A percentile compares a stretch with the other conserved stretches of the same genome.
These are phyloP conservation scores for Drosophila dives DNA, from an alignment of 2,888 invertebrate species.

Conservation along the genomic window DNA sequence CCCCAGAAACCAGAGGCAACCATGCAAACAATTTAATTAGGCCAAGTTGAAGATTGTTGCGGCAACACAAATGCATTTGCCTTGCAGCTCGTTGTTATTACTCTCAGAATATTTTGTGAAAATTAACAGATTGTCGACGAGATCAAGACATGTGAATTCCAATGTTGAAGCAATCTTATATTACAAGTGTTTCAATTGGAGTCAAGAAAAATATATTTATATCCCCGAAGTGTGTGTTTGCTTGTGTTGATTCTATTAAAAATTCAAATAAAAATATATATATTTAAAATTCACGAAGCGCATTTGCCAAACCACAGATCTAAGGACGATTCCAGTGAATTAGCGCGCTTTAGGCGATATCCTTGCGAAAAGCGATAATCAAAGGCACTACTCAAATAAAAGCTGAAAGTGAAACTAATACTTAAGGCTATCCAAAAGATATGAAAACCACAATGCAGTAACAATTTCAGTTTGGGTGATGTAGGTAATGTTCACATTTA, in stretches of 20 bases:
- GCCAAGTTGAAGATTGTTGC: background rate
- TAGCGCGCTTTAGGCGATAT: constrained; percentile 7
- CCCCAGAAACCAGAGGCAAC: background rate
- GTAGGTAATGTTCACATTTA: constrained; percentile 3
- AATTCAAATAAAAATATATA: constrained; percentile 21
- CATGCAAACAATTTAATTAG: background rate
- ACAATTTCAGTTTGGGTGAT: constrained; percentile 24
- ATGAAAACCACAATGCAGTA: constrained; percentile 13
- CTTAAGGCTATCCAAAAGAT: background rate
- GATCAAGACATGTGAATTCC: background rate
- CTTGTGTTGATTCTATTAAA: constrained; percentile 7
- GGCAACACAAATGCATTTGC: background rate
- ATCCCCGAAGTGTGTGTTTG: background rate
- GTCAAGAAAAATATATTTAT: too few species aligned
- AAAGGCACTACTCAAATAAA: background rate
- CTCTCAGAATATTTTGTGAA: too few species aligned
- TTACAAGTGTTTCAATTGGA: background rate
- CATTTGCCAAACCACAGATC: background rate
- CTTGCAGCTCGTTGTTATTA: too few species aligned
- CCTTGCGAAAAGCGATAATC: background rate
- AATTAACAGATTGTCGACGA: background rate
- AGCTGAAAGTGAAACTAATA: background rate
- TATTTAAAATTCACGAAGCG: constrained; percentile 1
- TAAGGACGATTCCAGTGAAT: background rate
- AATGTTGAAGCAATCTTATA: background rate